These are phyloP conservation scores for Heliocidaris erythrogramma DNA, from an alignment of 35 echinoderm and acorn worm genomes.

Conservation along the genomic window DNA sequence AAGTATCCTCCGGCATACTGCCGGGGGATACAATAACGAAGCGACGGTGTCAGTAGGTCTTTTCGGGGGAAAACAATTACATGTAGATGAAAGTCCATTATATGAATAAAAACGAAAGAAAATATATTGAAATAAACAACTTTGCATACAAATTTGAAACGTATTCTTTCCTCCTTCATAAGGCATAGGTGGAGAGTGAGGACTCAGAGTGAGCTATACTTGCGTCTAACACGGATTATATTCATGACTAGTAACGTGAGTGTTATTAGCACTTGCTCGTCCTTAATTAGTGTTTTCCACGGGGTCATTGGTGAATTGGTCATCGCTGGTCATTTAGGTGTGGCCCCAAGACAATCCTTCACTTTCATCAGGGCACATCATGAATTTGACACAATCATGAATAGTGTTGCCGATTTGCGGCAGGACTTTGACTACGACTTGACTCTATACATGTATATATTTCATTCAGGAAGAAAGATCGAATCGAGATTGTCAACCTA, in stretches of 20 bases:
- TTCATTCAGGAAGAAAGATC: background rate
- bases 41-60: too few relatives aligned
- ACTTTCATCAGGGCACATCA: background rate
- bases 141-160: too few relatives aligned
- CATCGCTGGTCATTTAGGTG: background rate
- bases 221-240: background rate
- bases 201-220: background rate
- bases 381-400: background rate
- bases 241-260: background rate
- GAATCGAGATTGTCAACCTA: background rate
- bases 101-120: too few relatives aligned
- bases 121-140: too few relatives aligned
- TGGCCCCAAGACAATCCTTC: background rate
- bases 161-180: too few relatives aligned
- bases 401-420: background rate
- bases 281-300: background rate
- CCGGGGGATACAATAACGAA: too few relatives aligned
- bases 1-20: too few relatives aligned
- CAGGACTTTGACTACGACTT: background rate
- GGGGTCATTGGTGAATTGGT: slow-evolving; percentile 15
- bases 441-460: too few relatives aligned
- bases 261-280: background rate
- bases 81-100: too few relatives aligned
- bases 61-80: too few relatives aligned
- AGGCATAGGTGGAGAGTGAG: background rate